phyloP scores from a whole-genome alignment of 1,140 invertebrate genomes.

The Akabosia matsudoensis region DNA sequence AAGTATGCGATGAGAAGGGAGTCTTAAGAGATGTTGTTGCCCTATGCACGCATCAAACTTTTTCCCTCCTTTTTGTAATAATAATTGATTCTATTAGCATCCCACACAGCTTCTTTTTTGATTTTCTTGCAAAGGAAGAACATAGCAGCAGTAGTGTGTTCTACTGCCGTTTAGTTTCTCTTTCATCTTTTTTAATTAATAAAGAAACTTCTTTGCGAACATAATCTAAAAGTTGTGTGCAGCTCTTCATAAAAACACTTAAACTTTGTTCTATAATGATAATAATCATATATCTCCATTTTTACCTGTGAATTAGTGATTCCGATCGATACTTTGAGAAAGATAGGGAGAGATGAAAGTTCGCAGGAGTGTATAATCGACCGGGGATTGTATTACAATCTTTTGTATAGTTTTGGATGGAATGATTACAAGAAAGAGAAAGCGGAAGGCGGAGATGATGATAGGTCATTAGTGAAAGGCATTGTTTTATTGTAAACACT shows the following conservation, averaged over 20 bases:
- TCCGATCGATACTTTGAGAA: background rate
- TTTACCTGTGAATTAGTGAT: background rate
- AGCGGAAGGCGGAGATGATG: too few species aligned
- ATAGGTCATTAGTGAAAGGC: too few species aligned
- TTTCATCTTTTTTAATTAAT: constrained; percentile 15
- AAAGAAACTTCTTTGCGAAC: background rate
- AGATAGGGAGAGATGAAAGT: background rate
- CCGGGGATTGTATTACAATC: too few species aligned
- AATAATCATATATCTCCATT: background rate
- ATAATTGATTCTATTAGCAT: background rate
- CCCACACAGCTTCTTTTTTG: background rate
- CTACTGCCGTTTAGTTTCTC: background rate
- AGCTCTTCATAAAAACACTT: too few species aligned
- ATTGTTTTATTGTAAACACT: too few species aligned
- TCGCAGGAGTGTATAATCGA: too few species aligned
- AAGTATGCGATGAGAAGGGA: too few species aligned
- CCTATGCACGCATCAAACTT: background rate
- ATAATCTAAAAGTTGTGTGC: too few species aligned
- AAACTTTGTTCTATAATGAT: background rate
- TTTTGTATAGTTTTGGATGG: too few species aligned
- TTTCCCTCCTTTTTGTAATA: background rate
- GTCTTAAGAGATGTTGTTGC: too few species aligned
- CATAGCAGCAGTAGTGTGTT: background rate
- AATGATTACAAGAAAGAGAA: too few species aligned
- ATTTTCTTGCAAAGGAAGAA: background rate